phyloP scores from a whole-genome alignment of 2,888 invertebrate genomes.

The Pheosia gnoma region DNA sequence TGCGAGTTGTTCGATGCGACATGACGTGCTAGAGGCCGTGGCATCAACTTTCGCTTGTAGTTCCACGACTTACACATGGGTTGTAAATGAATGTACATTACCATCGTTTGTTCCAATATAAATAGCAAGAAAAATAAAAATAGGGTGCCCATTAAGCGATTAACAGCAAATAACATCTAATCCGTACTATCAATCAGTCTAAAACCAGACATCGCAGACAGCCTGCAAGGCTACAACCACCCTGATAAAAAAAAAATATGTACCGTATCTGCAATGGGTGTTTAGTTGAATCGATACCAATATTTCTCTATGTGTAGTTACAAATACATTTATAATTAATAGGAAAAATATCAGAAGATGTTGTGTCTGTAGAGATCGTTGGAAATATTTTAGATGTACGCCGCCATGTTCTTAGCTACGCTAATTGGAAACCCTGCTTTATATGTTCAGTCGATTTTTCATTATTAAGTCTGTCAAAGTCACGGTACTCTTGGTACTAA shows the following conservation, averaged over 20 bases:
- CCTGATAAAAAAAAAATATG: too few relatives aligned
- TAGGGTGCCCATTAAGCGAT: slow-evolving; percentile 14
- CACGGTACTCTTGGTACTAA: background rate
- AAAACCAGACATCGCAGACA: too few relatives aligned
- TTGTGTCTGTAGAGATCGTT: slow-evolving; percentile 1
- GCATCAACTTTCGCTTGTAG: background rate
- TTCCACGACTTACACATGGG: background rate
- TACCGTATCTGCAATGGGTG: too few relatives aligned
- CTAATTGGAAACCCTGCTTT: slow-evolving; percentile 20
- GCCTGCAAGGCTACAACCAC: too few relatives aligned
- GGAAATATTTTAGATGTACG: background rate
- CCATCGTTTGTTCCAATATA: slow-evolving; percentile 21
- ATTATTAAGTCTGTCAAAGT: background rate
- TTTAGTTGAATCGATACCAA: too few relatives aligned
- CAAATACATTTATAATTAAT: too few relatives aligned
- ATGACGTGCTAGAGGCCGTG: background rate
- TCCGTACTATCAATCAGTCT: too few relatives aligned
- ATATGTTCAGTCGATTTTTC: slow-evolving; percentile 9
- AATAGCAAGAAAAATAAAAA: slow-evolving; percentile 17
- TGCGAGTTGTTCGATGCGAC: too few relatives aligned
- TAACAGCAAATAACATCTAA: too few relatives aligned
- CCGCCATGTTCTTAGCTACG: slow-evolving; percentile 2
- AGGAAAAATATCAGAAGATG: background rate
- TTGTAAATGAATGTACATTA: background rate
- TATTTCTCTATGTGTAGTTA: too few relatives aligned